These are phyloP conservation scores for Trachymyrmex cornetzi DNA, from an alignment of 1,140 invertebrate genomes.

Conservation along the genomic window DNA sequence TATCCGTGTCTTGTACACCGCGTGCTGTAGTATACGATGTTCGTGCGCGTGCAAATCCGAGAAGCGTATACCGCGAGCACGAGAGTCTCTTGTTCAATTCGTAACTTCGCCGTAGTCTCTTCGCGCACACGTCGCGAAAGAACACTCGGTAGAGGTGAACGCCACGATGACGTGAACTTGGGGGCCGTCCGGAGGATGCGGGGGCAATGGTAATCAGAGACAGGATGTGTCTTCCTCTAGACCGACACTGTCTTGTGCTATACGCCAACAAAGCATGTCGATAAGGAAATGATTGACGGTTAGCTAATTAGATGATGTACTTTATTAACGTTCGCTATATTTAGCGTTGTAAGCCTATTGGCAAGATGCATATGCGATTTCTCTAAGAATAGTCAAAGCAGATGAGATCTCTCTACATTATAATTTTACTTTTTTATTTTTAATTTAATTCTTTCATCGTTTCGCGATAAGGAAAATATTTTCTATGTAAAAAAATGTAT, in stretches of 20 bases:
- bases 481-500: not conserved
- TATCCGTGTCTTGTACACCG: constrained; percentile 24
- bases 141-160: constrained; percentile 55
- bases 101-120: constrained; percentile 7
- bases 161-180: constrained; percentile 62
- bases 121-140: constrained; percentile 10
- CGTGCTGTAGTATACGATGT: not conserved
- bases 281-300: constrained; percentile 79
- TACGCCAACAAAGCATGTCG: constrained; percentile 73
- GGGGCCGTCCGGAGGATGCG: constrained; percentile 27
- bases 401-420: not conserved
- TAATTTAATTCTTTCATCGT: not conserved
- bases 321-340: constrained; percentile 71
- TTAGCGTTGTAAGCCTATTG: constrained; percentile 52
- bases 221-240: constrained; percentile 72
- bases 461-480: not conserved
- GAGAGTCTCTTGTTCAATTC: constrained; percentile 12
- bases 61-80: constrained; percentile 9
- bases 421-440: not conserved
- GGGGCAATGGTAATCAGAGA: constrained; percentile 70
- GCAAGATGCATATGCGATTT: not conserved
- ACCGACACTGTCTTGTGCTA: constrained; percentile 25
- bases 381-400: not conserved
- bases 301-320: constrained; percentile 73
- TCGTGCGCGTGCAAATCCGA: constrained; percentile 22